These are phyloP conservation scores for Genyomyrus donnyi DNA, from an alignment of 2,113 vertebrate species.

Conservation along the genomic window DNA sequence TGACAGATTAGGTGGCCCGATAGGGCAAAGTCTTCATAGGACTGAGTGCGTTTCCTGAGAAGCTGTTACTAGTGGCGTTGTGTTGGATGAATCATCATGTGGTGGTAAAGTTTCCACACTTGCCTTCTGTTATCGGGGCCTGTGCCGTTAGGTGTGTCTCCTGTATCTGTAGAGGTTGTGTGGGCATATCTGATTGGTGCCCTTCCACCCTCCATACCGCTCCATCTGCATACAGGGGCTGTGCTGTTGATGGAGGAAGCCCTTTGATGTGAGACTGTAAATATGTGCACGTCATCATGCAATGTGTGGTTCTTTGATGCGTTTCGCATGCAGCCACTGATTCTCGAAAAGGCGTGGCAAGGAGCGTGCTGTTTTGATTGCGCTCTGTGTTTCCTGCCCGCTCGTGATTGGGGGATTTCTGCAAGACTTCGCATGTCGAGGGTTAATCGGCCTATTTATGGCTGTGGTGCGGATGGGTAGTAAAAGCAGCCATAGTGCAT, in stretches of 20 bases:
- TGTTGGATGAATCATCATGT: neutral
- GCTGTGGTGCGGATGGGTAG: neutral
- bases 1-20: neutral
- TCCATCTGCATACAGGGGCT: neutral
- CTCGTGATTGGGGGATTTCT: conserved; percentile 9
- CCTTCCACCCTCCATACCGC: neutral
- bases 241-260: neutral
- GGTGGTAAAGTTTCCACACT: neutral
- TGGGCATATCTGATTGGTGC: conserved; percentile 2
- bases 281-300: neutral
- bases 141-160: neutral
- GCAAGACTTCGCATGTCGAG: neutral
- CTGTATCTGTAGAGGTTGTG: neutral
- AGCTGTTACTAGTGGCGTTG: neutral
- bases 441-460: neutral
- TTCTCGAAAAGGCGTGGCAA: neutral
- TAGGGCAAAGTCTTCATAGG: neutral
- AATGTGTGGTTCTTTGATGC: neutral
- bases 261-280: neutral
- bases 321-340: neutral
- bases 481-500: neutral
- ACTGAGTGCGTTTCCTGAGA: neutral
- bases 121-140: neutral
- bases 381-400: neutral
- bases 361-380: neutral